Percentiles rank a stretch among this genome's conserved stretches.
phyloP scores from a whole-genome alignment of 2,113 vertebrate species.

The Dasyurus viverrinus region DNA sequence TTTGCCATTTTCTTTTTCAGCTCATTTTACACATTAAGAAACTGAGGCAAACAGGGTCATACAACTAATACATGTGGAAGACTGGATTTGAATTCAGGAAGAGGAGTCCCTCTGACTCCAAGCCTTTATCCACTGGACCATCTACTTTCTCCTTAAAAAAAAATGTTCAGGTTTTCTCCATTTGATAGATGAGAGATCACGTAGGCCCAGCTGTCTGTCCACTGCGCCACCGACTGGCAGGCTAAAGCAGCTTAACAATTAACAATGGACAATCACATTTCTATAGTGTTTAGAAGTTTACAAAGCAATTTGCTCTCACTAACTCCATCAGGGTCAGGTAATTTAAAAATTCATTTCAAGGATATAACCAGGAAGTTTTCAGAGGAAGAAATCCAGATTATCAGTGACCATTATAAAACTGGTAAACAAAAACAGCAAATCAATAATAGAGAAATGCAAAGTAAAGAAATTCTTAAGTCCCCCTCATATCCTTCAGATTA shows the following conservation, averaged over 20 bases:
- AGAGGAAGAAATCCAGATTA: neutral
- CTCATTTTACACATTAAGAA: neutral
- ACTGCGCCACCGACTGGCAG: neutral
- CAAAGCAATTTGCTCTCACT: neutral
- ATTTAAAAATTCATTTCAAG: neutral
- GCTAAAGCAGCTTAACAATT: neutral
- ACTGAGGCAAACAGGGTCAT: neutral
- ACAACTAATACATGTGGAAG: neutral
- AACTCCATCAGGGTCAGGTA: neutral
- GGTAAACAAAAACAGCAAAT: neutral
- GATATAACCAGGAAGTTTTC: neutral
- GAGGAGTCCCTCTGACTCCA: neutral
- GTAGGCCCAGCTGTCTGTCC: no score
- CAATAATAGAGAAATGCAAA: neutral
- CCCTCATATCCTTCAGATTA: neutral
- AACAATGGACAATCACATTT: neutral
- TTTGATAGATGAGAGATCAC: no score
- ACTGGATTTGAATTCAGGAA: neutral
- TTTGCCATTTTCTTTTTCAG: neutral
- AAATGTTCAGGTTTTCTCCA: no score
- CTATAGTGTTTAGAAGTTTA: neutral
- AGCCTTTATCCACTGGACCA: neutral
- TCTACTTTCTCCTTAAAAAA: neutral
- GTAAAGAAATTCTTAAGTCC: neutral
- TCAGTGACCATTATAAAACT: neutral